These are phyloP conservation scores for Caenorhabditis zanzibari DNA, from an alignment of 2,888 invertebrate species.

Conservation along the genomic window DNA sequence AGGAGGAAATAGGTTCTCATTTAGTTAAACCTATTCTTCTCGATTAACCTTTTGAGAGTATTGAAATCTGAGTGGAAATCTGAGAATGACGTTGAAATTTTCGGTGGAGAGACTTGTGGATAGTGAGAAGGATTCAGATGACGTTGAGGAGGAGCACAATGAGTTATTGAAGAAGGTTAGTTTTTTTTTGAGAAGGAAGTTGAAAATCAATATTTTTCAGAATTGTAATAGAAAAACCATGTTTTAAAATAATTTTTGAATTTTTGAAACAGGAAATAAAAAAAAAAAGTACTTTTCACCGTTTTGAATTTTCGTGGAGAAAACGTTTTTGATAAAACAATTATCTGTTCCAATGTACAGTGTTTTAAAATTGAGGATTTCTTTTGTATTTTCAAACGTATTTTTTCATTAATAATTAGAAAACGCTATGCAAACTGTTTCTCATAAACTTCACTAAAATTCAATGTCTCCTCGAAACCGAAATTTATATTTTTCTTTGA, in stretches of 20 bases:
- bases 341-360: too few relatives aligned
- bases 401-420: too few relatives aligned
- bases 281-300: too few relatives aligned
- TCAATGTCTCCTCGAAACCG: background rate
- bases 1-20: slow-evolving; percentile 26
- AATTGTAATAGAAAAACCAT: too few relatives aligned
- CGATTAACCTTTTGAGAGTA: background rate
- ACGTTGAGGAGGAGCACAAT: slow-evolving; percentile 18
- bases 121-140: slow-evolving; percentile 33
- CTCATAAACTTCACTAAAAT: background rate
- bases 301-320: too few relatives aligned
- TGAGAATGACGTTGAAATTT: slow-evolving; percentile 74
- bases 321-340: too few relatives aligned
- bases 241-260: too few relatives aligned
- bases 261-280: too few relatives aligned
- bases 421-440: too few relatives aligned
- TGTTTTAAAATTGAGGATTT: too few relatives aligned
- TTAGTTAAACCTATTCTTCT: slow-evolving; percentile 25
- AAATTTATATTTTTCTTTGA: background rate
- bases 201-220: too few relatives aligned
- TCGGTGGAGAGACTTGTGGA: slow-evolving; percentile 72
- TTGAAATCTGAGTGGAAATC: background rate
- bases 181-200: background rate
- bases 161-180: slow-evolving; percentile 20
- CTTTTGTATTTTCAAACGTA: too few relatives aligned